phyloP scores from a whole-genome alignment of 2,888 invertebrate genomes.

The Pristionchus japonicus region DNA sequence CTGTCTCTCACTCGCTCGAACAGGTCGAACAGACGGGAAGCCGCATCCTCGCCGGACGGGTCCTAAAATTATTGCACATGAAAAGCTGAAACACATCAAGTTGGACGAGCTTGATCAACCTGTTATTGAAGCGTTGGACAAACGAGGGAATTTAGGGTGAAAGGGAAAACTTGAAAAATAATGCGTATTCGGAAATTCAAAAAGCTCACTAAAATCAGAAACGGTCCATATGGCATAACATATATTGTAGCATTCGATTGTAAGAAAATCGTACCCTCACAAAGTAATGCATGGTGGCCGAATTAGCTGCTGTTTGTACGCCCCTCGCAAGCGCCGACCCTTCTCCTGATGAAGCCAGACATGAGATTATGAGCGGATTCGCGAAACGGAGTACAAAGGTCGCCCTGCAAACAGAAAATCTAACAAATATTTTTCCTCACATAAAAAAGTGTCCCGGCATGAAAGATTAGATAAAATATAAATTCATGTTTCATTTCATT shows the following conservation, averaged over 20 bases:
- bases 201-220: no score
- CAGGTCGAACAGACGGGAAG: conserved; percentile 16
- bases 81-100: background rate
- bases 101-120: no score
- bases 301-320: conserved; percentile 31
- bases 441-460: no score
- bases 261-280: background rate
- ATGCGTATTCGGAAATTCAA: no score
- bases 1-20: conserved; percentile 40
- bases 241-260: no score
- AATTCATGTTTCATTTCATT: no score
- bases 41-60: background rate
- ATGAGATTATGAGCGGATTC: conserved; percentile 17
- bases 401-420: conserved; percentile 36
- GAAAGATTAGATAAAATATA: no score
- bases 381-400: conserved; percentile 44
- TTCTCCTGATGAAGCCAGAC: background rate
- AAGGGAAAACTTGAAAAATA: no score
- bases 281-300: conserved; percentile 15
- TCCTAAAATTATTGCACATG: background rate
- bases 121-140: no score
- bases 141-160: no score
- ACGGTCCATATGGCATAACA: no score
- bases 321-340: background rate
- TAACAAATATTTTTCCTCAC: no score